Conservation (phyloP, 2,797 vertebrate species). For the Chelonia mydas region DNA sequence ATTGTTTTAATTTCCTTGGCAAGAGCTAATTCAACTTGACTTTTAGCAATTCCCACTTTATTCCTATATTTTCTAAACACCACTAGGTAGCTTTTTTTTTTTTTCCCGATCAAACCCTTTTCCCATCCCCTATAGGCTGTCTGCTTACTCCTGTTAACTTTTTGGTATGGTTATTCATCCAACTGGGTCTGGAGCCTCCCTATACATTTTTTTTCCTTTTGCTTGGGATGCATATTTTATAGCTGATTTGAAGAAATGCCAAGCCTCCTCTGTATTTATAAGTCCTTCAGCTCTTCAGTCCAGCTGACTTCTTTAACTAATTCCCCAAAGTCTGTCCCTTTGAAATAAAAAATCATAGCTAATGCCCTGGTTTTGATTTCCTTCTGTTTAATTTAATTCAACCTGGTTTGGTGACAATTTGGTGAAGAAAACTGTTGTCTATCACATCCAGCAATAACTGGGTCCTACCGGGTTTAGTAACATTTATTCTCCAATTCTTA, state of each 20-base stretch:
- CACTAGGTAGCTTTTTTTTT: background rate
- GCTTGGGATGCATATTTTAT: background rate
- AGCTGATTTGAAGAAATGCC: background rate
- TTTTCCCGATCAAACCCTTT: background rate
- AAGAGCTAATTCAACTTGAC: background rate
- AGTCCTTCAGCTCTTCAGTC: background rate
- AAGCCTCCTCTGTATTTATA: background rate
- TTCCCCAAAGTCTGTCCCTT: background rate
- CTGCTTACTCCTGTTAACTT: background rate
- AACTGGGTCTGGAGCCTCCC: background rate
- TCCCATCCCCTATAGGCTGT: background rate
- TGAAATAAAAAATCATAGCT: background rate
- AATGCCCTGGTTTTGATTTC: background rate
- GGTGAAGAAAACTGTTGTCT: background rate
- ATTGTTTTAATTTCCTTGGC: background rate
- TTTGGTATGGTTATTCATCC: background rate
- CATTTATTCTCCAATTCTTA: background rate
- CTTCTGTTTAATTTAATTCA: background rate
- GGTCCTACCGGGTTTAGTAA: background rate
- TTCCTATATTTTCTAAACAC: background rate
- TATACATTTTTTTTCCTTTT: background rate
- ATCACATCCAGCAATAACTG: background rate
- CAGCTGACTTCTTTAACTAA: background rate
- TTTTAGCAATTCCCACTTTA: background rate
- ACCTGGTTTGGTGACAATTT: background rate